Percentiles rank a stretch among this genome's conserved stretches.
These are phyloP conservation scores for Stomatorhinus walkeri DNA, from an alignment of 2,797 vertebrate species.

Conservation along the genomic window DNA sequence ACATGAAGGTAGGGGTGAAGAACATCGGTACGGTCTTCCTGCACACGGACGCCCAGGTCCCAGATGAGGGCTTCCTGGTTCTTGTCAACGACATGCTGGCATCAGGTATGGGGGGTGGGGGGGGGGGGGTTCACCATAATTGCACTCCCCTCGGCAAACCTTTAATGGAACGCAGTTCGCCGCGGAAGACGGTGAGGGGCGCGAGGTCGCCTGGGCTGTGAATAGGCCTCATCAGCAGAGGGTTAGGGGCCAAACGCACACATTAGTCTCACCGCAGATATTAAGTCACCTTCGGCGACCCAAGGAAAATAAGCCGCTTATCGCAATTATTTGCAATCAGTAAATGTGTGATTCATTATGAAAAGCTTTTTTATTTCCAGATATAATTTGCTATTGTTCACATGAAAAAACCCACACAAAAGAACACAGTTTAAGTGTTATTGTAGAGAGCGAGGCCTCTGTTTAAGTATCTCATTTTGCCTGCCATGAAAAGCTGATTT, in stretches of 20 bases:
- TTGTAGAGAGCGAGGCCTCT: slow-evolving; percentile 23
- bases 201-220: slow-evolving; percentile 77
- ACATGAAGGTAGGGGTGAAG: slow-evolving; percentile 69
- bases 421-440: slow-evolving; percentile 26
- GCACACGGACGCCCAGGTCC: slow-evolving; percentile 61
- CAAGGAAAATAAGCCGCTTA: slow-evolving; percentile 79
- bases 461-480: slow-evolving; percentile 20
- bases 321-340: slow-evolving; percentile 99
- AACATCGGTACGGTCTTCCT: slow-evolving; percentile 64
- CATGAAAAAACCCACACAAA: slow-evolving; percentile 39
- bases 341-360: slow-evolving; percentile 90
- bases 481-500: slow-evolving; percentile 25
- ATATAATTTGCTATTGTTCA: slow-evolving; percentile 57
- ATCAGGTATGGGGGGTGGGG: slow-evolving; percentile 47
- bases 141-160: slow-evolving; percentile 55
- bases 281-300: slow-evolving; percentile 83
- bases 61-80: slow-evolving; percentile 62
- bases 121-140: slow-evolving; percentile 39
- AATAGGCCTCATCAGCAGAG: slow-evolving; percentile 96
- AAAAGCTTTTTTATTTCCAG: slow-evolving; percentile 64
- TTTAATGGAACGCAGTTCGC: slow-evolving; percentile 72
- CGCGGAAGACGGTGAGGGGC: slow-evolving; percentile 63
- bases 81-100: slow-evolving; percentile 68
- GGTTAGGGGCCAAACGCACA: slow-evolving; percentile 81
- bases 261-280: slow-evolving; percentile 80